A percentile compares a stretch with the other conserved stretches of the same genome.
Evolutionary conservation across 2,888 invertebrate genomes (phyloP).

Genomic region (Torymus auratus): DNA sequence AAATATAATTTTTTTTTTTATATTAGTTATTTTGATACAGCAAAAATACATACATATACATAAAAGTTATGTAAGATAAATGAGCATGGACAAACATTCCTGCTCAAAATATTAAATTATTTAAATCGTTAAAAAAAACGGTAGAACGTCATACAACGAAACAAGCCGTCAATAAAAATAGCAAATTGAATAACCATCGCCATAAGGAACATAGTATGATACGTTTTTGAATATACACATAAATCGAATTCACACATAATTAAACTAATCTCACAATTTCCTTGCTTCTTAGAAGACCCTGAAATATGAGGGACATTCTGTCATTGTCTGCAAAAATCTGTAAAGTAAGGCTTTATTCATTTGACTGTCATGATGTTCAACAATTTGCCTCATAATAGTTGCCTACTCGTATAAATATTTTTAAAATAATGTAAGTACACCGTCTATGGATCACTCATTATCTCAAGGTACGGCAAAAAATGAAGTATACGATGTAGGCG

Average conservation of each 20-base stretch:
- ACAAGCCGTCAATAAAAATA: constrained; percentile 25
- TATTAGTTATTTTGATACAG: constrained; percentile 69
- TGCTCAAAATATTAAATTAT: constrained; percentile 51
- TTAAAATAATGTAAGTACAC: constrained; percentile 54
- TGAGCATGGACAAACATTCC: constrained; percentile 57
- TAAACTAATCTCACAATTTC: constrained; percentile 47
- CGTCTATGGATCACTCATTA: constrained; percentile 52
- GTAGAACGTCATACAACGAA: constrained; percentile 19
- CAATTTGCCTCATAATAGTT: constrained; percentile 64
- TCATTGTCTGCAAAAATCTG: constrained; percentile 60
- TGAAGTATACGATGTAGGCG: constrained; percentile 48
- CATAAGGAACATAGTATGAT: constrained; percentile 33
- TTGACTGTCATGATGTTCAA: constrained; percentile 57
- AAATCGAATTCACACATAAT: constrained; percentile 47
- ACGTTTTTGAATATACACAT: constrained; percentile 35
- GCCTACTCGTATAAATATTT: constrained; percentile 57
- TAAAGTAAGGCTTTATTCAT: constrained; percentile 67
- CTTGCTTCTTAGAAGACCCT: constrained; percentile 39
- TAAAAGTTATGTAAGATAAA: constrained; percentile 63
- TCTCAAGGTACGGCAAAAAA: constrained; percentile 43
- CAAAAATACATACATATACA: constrained; percentile 69
- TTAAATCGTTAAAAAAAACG: constrained; percentile 24
- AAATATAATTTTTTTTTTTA: constrained; percentile 62
- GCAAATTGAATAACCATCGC: constrained; percentile 31
- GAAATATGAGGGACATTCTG: constrained; percentile 23